A percentile compares a stretch with the other conserved stretches of the same genome.
These are phyloP conservation scores for Papilio aristodemus DNA, from an alignment of 1,140 invertebrate genomes.

Conservation along the genomic window DNA sequence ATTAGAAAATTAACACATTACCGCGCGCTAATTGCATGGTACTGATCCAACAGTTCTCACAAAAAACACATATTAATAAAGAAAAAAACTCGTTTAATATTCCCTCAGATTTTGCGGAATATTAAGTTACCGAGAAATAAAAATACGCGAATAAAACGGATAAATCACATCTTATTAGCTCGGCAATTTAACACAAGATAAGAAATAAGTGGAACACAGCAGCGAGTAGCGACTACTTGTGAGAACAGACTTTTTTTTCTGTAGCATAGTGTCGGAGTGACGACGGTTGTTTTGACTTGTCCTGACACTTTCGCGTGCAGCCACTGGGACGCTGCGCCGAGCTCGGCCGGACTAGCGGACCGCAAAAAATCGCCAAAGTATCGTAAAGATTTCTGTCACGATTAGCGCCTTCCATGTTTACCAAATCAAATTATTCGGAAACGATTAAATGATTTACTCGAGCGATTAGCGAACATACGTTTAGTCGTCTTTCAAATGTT, in stretches of 20 bases:
- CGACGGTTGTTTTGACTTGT: constrained; percentile 76
- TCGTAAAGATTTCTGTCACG: constrained; percentile 23
- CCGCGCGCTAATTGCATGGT: constrained; percentile 13
- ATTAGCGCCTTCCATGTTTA: constrained; percentile 27
- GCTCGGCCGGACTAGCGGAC: constrained; percentile 1
- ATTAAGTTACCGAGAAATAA: constrained; percentile 33
- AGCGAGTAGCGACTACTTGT: constrained; percentile 40
- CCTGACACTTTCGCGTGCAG: constrained; percentile 67
- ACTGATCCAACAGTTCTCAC: constrained; percentile 25
- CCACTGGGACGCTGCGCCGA: constrained; percentile 27
- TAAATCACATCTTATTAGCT: constrained; percentile 64
- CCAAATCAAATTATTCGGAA: constrained; percentile 17
- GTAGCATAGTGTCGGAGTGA: constrained; percentile 58
- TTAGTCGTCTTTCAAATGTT: neutral
- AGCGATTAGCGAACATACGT: constrained; percentile 2
- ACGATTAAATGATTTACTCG: constrained; percentile 10
- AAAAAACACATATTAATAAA: constrained; percentile 7
- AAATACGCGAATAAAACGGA: constrained; percentile 36
- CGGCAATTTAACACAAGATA: constrained; percentile 61
- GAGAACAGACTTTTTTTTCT: constrained; percentile 37
- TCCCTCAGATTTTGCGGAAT: constrained; percentile 24
- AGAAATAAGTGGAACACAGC: constrained; percentile 48
- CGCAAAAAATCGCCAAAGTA: constrained; percentile 30
- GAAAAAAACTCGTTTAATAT: constrained; percentile 30
- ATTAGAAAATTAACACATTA: constrained; percentile 31